Base-by-base conservation (phyloP, 2,888 invertebrate species). In the Stenurella melanura region DNA sequence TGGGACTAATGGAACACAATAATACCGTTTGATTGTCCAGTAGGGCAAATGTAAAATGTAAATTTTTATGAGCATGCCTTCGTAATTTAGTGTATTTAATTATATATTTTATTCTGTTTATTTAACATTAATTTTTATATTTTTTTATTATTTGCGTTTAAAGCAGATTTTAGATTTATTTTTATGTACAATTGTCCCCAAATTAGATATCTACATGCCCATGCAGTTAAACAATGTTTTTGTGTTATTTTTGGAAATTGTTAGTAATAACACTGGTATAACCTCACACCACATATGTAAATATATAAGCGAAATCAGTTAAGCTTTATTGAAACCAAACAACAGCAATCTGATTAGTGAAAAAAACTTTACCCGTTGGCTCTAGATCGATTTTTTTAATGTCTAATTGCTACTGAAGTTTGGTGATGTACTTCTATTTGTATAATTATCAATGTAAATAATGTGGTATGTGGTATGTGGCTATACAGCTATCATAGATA, bases 1-100 rank as follows among this genome's bases (percentile, higher is more conserved):
- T 73, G 89, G 89, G 61, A 90, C 89, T 91, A 89, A 83, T 86
- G 85, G 78, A 80, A 82, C 84, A 82, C 80, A 83, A 86, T 85
- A 84, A 85, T 67, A 81, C 86, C 83, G 85, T 69, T 82, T 80
- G 67, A 42, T 74, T 76, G 64, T 60, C 72, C 30, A 54, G 73
- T 73, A 67, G 72, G 82, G 75, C 60, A 54, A 72, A 74, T 66
- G 64, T 50, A 18, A 57, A 72, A 76, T 34, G 42, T 74, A 71
- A 57, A 78, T 78, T 56, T 73, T 57, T 74, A 80, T 83, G 84
- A 85, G 85, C 85, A 85, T 84, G 85, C 84, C 42, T 66, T 69
- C 54, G 26, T 30, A 70, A 75, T 75, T 70, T 57, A 12, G 38
- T 9, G 3, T 60, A 19, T 38, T 64, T 18, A 42, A 34, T 34